These are phyloP conservation scores for Marcusenius ussheri DNA, from an alignment of 2,113 vertebrate genomes.

Conservation along the genomic window DNA sequence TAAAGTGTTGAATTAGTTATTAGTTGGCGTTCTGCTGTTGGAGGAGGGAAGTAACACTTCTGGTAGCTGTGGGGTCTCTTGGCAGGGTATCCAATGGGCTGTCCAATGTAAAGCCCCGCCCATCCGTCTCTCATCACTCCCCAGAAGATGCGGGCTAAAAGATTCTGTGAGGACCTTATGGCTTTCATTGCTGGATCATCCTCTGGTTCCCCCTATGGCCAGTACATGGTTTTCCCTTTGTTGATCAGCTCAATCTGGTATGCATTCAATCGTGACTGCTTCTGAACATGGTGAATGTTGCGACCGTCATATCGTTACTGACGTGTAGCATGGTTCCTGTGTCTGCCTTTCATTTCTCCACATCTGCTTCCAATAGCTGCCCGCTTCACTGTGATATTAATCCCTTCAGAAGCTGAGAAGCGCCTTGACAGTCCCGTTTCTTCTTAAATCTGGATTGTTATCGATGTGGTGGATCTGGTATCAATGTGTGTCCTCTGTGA, in stretches of 20 bases:
- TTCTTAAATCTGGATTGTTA: background rate
- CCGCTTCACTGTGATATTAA: background rate
- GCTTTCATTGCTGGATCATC: background rate
- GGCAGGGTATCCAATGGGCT: background rate
- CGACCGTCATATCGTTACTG: background rate
- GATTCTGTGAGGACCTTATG: background rate
- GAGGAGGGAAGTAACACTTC: background rate
- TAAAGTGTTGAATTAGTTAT: background rate
- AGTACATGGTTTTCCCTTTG: background rate
- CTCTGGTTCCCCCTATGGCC: background rate
- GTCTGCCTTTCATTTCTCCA: background rate
- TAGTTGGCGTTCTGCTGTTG: background rate
- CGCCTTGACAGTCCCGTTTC: background rate
- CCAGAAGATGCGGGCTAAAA: background rate
- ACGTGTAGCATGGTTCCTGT: background rate
- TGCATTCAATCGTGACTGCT: background rate
- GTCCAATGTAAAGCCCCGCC: background rate
- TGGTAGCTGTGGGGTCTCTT: background rate
- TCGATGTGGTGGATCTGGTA: background rate
- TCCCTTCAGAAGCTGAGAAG: background rate
- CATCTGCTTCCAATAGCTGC: background rate
- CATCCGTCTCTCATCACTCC: background rate
- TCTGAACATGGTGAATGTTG: background rate
- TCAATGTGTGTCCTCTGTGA: slow-evolving; percentile 15
- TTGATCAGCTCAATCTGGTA: background rate